Conservation (phyloP, 2,113 vertebrate species). For the Alosa alosa region DNA sequence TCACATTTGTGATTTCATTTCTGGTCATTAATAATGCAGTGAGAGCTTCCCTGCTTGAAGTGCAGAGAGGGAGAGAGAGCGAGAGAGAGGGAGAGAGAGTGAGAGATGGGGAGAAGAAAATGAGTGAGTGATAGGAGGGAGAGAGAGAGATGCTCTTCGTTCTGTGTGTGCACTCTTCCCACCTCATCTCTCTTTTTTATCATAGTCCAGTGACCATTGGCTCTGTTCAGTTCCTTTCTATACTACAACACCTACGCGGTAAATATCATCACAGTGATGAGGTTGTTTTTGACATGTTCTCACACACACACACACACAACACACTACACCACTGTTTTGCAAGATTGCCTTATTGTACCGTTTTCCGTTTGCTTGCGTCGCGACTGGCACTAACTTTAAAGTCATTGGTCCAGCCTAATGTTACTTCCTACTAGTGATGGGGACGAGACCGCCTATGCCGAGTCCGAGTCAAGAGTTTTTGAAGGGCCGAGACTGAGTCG, state of each 20-base stretch:
- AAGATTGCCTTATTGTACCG: background rate
- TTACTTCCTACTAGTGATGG: too few species aligned
- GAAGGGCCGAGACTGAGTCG: too few species aligned
- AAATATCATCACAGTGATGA: background rate
- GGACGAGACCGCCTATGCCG: too few species aligned
- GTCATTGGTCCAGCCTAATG: too few species aligned
- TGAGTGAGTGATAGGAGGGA: background rate
- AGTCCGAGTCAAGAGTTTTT: too few species aligned
- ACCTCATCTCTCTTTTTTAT: background rate
- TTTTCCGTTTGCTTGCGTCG: too few species aligned
- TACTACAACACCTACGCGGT: too few species aligned
- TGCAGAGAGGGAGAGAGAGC: background rate
- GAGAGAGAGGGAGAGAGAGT: background rate
- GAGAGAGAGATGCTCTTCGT: constrained; percentile 1
- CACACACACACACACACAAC: background rate
- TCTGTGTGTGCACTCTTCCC: background rate
- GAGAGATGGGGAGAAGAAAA: too few species aligned
- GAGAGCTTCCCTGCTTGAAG: background rate
- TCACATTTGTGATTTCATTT: background rate
- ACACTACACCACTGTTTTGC: background rate
- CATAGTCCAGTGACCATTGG: background rate
- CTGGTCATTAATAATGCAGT: background rate
- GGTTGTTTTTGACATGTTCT: background rate
- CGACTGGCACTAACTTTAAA: too few species aligned
- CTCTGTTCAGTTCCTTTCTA: background rate